Conservation (phyloP, 1,140 invertebrate species). For the Druon quercuslanigerum region DNA sequence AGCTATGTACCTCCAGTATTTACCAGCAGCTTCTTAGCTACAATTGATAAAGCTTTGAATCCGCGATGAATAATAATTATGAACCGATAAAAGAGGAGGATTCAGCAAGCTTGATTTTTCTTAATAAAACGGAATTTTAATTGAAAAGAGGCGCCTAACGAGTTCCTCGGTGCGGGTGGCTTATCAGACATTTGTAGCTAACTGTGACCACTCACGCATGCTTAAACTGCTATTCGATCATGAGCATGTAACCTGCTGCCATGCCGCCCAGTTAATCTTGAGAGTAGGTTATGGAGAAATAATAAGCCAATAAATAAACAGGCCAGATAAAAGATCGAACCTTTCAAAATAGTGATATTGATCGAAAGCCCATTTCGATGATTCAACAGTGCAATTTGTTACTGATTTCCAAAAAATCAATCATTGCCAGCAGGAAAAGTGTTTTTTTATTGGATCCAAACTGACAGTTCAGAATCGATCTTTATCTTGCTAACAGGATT, state of each 20-base stretch:
- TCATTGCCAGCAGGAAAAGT: not conserved
- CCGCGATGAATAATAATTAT: not conserved
- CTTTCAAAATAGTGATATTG: constrained; percentile 11
- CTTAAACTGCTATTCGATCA: constrained; percentile 44
- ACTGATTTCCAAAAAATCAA: not conserved
- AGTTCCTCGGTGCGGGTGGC: constrained; percentile 64
- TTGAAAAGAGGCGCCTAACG: constrained; percentile 58
- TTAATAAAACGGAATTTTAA: constrained; percentile 58
- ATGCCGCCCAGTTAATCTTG: constrained; percentile 35
- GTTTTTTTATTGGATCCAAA: no score
- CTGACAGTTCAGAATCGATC: not conserved
- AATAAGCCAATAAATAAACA: constrained; percentile 42
- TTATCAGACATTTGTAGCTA: constrained; percentile 44
- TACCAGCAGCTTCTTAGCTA: no score
- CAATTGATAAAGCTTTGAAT: no score
- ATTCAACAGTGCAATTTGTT: constrained; percentile 13
- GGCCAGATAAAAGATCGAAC: not conserved
- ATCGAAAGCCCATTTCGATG: constrained; percentile 13
- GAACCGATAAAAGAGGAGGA: constrained; percentile 36
- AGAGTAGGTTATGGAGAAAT: constrained; percentile 36
- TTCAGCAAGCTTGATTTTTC: constrained; percentile 44
- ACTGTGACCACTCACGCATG: constrained; percentile 47
- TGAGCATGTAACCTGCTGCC: constrained; percentile 39
- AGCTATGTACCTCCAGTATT: no score
- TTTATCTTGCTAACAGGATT: not conserved